A percentile compares a stretch with the other conserved stretches of the same genome.
Evolutionary conservation across 2,113 vertebrate genomes (phyloP).

Genomic region (Perccottus glenii): DNA sequence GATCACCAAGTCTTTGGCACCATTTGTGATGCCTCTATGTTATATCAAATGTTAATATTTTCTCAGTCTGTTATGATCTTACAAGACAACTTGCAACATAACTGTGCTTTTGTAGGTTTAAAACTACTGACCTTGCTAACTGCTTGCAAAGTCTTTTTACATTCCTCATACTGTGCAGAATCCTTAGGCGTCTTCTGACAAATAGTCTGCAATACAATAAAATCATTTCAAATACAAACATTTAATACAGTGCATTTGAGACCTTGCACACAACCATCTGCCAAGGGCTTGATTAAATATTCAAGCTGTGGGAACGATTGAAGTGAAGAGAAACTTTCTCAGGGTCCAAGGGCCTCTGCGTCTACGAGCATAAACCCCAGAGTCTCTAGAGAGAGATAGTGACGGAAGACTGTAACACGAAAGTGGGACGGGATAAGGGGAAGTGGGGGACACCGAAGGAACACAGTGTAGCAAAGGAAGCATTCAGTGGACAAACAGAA

Average conservation of each 20-base stretch:
- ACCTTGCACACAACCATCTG: background rate
- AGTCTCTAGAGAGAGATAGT: constrained; percentile 37
- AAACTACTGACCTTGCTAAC: constrained; percentile 89
- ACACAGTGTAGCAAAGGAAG: constrained; percentile 32
- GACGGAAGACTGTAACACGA: constrained; percentile 24
- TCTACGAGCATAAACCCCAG: constrained; percentile 54
- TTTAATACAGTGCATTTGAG: background rate
- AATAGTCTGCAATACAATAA: constrained; percentile 85
- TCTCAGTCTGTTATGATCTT: no score
- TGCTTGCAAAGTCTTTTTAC: constrained; percentile 89
- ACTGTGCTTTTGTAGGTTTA: background rate
- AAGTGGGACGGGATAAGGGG: constrained; percentile 24
- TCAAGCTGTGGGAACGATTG: constrained; percentile 55
- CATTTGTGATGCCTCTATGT: no score
- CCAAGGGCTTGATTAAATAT: constrained; percentile 24
- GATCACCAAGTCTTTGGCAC: background rate
- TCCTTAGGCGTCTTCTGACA: constrained; percentile 95
- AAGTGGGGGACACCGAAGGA: constrained; percentile 10
- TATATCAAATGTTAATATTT: no score
- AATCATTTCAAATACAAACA: background rate
- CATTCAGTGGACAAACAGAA: constrained; percentile 18
- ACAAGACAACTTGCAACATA: background rate
- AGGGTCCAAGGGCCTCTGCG: constrained; percentile 62
- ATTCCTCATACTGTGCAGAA: constrained; percentile 83
- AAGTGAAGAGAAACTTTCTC: constrained; percentile 71